Base-by-base conservation (phyloP, 2,888 invertebrate species). In the Seira ritae region DNA sequence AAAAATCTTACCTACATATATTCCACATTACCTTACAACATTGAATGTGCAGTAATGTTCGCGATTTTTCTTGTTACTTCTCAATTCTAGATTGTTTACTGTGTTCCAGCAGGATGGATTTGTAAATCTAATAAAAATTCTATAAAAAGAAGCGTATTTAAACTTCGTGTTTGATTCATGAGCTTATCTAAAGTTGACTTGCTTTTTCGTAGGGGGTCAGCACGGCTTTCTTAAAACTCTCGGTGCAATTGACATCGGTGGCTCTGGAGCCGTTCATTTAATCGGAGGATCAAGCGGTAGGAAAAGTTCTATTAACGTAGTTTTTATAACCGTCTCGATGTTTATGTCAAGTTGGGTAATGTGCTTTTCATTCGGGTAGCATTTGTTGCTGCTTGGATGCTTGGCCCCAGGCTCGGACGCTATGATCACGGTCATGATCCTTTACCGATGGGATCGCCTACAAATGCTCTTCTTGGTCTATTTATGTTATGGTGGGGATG, bases 401-500 rank as follows among this genome's bases (percentile, higher is more conserved):
- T 98, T 76, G 97, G 97, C 0, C 98, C 98, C 0, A 93, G 98
- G 0, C 91, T 22, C 6, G 24, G 17, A 0, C 87, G 90, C 6
- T 97, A 97, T 90, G 94, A 96, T 17, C 92, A 94, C 68, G 96
- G 96, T 0, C 93, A 92, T 6, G 94, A 93, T 0, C 94, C 96
- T 0, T 90, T 96, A 66, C 96, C 96, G 0, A 92, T 97, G 87
- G 97, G 97, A 0, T 95, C 94, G 90, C 97, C 97, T 0, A 97
- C 97, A 3, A 97, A 97, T 90, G 96, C 96, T 0, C 95, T 96
- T 31, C 94, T 97, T 94, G 97, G 97, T 0, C 93, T 97, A 12
- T 97, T 97, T 90, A 97, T 97, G 55, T 92, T 97, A 0, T 97
- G 97, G 97, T 98, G 98, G 98, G 98, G 98, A 0, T 98, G 98